Base-by-base conservation (phyloP, 2,113 vertebrate genomes). In the Mustela lutreola region DNA sequence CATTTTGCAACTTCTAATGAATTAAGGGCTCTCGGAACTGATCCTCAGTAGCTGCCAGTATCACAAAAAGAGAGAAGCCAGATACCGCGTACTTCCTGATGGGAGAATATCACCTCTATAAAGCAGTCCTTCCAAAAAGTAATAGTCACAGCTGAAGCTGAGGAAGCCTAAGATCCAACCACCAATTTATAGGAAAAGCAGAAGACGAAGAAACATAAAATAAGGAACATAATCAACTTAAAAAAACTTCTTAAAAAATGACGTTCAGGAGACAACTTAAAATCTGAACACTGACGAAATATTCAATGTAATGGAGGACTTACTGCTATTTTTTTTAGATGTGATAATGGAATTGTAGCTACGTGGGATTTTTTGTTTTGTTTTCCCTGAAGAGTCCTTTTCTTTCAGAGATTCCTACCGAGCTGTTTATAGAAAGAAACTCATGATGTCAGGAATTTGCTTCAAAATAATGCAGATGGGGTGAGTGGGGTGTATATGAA, bases 371-470 rank as follows among this genome's bases (percentile, higher is more conserved):
- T 50, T 50, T 53, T 85, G 33, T 36, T 81, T 76, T 26, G 12
- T 45, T 45, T 45, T 2, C 5, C 22, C 71, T 60, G 28, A 60
- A 84, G n/a, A 79, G 19, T n/a, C 16, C 16, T 71, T 87, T 21
- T 83, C 53, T 90, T 65, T 87, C 80, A 90, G 63, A 76, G 53
- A 84, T 53, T 94, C 50, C 78, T 79, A 26, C 4, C 62, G 31
- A 97, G 36, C 62, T 96, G 7, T 80, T 81, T 76, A 70, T 45
- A 70, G 45, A 84, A 84, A 42, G 50, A 96, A 50, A 83, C 67
- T 42, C 28, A 48, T 56, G 42, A 76, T 94, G 12, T 45, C 73
- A 90, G 70, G 56, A 95, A 97, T 96, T 86, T 89, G 39, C 86
- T 96, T 95, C 60, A 93, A 79, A 97, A 85, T 89, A 78, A n/a